phyloP scores from a whole-genome alignment of 2,113 vertebrate species.

The Aleadryas rufinucha region DNA sequence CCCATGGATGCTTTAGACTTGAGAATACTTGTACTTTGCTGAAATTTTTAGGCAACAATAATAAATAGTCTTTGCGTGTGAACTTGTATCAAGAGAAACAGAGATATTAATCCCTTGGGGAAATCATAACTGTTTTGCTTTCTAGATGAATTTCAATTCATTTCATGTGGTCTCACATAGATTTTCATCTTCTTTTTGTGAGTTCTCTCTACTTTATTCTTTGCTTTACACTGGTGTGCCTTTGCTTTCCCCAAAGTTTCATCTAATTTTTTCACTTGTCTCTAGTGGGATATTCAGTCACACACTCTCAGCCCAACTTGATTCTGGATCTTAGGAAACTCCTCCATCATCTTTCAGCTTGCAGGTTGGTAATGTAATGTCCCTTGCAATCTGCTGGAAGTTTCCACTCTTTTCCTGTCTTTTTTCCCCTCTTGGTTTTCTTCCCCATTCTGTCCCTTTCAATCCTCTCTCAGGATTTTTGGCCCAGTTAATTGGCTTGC shows the following conservation, averaged over 20 bases:
- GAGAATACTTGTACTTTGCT: constrained; percentile 2
- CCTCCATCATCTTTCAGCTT: not conserved
- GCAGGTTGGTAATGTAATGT: not conserved
- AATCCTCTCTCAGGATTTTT: not conserved
- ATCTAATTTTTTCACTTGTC: not conserved
- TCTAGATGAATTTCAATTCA: not conserved
- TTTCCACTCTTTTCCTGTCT: not conserved
- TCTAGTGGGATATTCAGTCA: not conserved
- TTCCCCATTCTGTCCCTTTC: too few relatives aligned
- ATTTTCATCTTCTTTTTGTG: not conserved
- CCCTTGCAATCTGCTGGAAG: not conserved
- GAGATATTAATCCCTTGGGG: constrained; percentile 24
- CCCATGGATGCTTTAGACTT: constrained; percentile 32
- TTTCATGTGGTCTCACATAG: not conserved
- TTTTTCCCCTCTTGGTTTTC: too few relatives aligned
- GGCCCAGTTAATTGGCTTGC: not conserved
- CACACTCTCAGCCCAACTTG: not conserved
- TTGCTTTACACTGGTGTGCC: not conserved
- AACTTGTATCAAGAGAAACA: constrained; percentile 41
- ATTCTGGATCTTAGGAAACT: not conserved
- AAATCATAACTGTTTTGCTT: constrained; percentile 8
- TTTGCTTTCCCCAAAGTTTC: not conserved
- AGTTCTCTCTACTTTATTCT: not conserved
- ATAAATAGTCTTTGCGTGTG: constrained; percentile 54
- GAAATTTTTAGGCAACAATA: constrained; percentile 51